Conservation (phyloP, 2,113 vertebrate species). For the Spea bombifrons region DNA sequence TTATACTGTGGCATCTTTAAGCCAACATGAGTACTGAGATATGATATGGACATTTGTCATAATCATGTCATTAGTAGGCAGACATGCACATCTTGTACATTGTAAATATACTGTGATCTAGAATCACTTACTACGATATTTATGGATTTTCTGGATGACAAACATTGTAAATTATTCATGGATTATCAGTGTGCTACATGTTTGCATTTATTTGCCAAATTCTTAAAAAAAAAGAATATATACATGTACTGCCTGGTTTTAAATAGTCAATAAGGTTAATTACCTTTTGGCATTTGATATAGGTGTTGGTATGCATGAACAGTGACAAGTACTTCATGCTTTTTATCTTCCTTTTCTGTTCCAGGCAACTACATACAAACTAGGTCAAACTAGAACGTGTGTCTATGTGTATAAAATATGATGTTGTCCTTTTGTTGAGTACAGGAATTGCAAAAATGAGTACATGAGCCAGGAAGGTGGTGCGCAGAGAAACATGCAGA, state of each 20-base stretch:
- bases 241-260: conserved; percentile 14
- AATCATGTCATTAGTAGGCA: conserved; percentile 15
- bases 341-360: no score
- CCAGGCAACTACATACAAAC: no score
- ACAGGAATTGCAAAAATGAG: no score
- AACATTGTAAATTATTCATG: conserved; percentile 33
- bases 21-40: not conserved
- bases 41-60: not conserved
- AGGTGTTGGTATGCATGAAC: conserved; percentile 5
- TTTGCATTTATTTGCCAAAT: conserved; percentile 33
- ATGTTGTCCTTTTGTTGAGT: no score
- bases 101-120: not conserved
- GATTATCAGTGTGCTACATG: conserved; percentile 10
- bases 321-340: no score
- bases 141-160: conserved; percentile 10
- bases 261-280: conserved; percentile 18
- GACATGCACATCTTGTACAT: not conserved
- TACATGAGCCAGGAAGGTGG: no score
- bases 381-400: no score
- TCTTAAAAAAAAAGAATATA: conserved; percentile 1
- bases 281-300: conserved; percentile 23
- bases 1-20: not conserved
- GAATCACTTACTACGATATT: conserved; percentile 10
- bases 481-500: no score
- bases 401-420: no score